Evolutionary conservation across 2,113 vertebrate species (phyloP).

Genomic region (Boleophthalmus pectinirostris): DNA sequence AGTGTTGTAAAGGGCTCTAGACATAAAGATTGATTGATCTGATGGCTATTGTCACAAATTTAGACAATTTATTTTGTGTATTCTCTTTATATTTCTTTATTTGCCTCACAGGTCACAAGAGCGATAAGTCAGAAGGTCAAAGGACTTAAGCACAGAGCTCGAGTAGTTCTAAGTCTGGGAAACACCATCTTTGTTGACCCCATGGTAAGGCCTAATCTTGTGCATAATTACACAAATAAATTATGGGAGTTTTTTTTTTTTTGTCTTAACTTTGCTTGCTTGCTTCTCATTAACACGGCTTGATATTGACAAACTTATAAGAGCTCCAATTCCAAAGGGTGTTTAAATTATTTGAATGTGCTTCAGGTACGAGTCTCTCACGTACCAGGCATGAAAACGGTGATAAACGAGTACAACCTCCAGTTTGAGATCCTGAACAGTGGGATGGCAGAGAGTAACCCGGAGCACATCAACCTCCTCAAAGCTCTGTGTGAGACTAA

Average conservation of each 20-base stretch:
- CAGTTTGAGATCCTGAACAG: constrained; percentile 83
- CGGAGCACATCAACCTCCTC: constrained; percentile 78
- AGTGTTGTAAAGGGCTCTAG: too few species aligned
- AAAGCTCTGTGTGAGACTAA: constrained; percentile 60
- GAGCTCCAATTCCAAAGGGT: not conserved
- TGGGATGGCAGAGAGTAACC: constrained; percentile 84
- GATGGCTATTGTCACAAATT: not conserved
- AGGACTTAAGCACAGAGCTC: constrained; percentile 84
- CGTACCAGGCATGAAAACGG: constrained; percentile 75
- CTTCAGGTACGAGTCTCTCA: constrained; percentile 80
- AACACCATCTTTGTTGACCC: constrained; percentile 88
- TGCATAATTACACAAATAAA: not conserved
- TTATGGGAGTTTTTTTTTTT: too few species aligned
- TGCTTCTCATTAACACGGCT: too few species aligned
- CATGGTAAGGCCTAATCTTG: constrained; percentile 79
- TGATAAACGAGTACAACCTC: constrained; percentile 84
- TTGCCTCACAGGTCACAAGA: constrained; percentile 80
- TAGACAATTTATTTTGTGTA: not conserved
- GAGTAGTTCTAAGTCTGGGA: constrained; percentile 82
- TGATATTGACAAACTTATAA: too few species aligned
- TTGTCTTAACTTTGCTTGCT: too few species aligned
- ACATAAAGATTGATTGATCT: too few species aligned
- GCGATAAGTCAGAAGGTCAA: constrained; percentile 82
- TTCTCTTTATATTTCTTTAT: not conserved
- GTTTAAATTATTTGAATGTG: not conserved